These are phyloP conservation scores for Apis laboriosa DNA, from an alignment of 1,140 invertebrate species.

Conservation along the genomic window DNA sequence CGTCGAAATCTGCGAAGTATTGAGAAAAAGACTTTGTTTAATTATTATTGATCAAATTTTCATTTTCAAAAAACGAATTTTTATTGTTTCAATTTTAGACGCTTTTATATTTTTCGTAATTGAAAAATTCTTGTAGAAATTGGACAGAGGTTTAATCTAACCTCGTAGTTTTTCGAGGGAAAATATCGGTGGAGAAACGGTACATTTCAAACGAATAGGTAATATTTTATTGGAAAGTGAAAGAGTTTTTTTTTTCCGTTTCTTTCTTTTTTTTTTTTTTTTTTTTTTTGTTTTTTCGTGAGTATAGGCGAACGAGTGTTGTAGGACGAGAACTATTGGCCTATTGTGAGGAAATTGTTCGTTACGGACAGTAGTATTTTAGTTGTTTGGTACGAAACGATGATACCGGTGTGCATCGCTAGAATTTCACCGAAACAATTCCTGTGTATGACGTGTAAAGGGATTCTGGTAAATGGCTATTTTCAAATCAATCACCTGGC, in stretches of 20 bases:
- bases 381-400: conserved; percentile 13
- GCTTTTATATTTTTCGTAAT: background rate
- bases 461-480: conserved; percentile 18
- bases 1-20: conserved; percentile 87
- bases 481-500: conserved; percentile 35
- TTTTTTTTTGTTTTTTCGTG: background rate
- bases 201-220: background rate
- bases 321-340: background rate
- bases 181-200: background rate
- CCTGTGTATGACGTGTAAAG: conserved; percentile 48
- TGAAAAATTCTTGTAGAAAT: background rate
- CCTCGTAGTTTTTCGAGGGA: background rate
- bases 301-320: background rate
- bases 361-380: conserved; percentile 6
- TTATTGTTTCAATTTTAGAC: background rate
- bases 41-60: background rate
- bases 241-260: background rate
- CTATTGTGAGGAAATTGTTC: conserved; percentile 16
- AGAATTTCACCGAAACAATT: conserved; percentile 15
- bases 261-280: background rate
- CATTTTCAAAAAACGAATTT: background rate
- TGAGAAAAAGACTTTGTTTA: background rate
- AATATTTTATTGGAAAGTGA: background rate
- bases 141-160: background rate
- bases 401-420: background rate